Evolutionary conservation across 92 coral and sea anemone species (phyloP).

Genomic region (Bergia puertoricense): DNA sequence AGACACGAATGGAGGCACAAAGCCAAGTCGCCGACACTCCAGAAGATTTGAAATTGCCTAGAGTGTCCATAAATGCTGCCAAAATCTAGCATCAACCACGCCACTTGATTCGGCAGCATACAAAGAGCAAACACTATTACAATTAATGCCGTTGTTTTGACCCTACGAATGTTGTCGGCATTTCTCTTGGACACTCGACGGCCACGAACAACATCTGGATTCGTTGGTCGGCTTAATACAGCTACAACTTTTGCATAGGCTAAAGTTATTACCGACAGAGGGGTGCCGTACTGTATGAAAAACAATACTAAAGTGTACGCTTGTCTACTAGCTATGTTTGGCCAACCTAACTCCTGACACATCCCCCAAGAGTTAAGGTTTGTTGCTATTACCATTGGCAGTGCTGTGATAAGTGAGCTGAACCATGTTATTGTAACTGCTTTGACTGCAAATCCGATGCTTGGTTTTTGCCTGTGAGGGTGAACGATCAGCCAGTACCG

Average conservation of each 20-base stretch:
- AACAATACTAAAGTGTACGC: constrained; percentile 6
- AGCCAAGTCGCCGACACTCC: constrained; percentile 6
- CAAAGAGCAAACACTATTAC: constrained; percentile 2
- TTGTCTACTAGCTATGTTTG: constrained; percentile 13
- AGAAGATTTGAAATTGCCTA: not conserved
- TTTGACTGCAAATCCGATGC: not conserved
- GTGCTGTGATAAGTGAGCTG: not conserved
- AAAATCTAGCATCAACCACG: constrained; percentile 22
- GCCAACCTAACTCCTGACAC: constrained; percentile 12
- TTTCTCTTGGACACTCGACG: constrained; percentile 11
- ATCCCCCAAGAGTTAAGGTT: not conserved
- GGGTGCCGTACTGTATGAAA: not conserved
- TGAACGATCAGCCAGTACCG: constrained; percentile 24
- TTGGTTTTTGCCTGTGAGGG: constrained; percentile 26
- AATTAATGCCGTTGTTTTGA: constrained; percentile 1
- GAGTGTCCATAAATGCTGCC: not conserved
- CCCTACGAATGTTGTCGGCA: not conserved
- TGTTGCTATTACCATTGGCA: constrained; percentile 4
- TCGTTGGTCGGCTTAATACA: not conserved
- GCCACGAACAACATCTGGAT: not conserved
- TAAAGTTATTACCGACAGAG: not conserved
- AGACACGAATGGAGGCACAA: constrained; percentile 21
- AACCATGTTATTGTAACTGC: not conserved
- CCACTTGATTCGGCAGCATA: constrained; percentile 26
- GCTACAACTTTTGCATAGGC: not conserved